Evolutionary conservation across 2,113 vertebrate genomes (phyloP).

Genomic region (Stigmatopora nigra): DNA sequence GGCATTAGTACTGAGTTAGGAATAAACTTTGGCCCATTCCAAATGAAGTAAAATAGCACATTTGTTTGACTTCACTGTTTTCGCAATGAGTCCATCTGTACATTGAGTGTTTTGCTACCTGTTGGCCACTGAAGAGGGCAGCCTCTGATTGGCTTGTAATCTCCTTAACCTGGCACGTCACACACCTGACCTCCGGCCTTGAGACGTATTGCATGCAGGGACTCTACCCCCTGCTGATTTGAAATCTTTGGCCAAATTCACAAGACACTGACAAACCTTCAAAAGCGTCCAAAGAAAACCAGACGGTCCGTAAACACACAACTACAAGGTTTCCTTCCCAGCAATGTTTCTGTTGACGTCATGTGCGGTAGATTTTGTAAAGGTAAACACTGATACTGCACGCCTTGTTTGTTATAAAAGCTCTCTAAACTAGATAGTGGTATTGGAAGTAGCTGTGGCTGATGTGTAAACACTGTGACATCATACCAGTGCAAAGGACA

Average conservation of each 20-base stretch:
- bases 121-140: conserved; percentile 23
- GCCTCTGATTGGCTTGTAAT: conserved; percentile 47
- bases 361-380: neutral
- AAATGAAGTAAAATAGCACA: neutral
- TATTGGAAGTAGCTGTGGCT: neutral
- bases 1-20: neutral
- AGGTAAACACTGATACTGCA: neutral
- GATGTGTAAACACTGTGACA: neutral
- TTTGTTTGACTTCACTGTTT: neutral
- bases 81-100: neutral
- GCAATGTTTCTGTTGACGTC: neutral
- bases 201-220: conserved; percentile 29
- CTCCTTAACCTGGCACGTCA: conserved; percentile 63
- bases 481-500: neutral
- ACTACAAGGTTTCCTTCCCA: conserved; percentile 5
- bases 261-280: conserved; percentile 11
- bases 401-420: neutral
- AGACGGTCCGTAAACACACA: conserved; percentile 15
- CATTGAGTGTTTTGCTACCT: conserved; percentile 25
- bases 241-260: conserved; percentile 25
- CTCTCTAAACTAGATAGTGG: neutral
- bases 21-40: neutral
- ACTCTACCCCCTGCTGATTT: conserved; percentile 43
- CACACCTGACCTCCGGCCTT: conserved; percentile 47
- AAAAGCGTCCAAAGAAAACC: neutral